phyloP scores from a whole-genome alignment of 92 coral and sea anemone genomes.

The Desmophyllum pertusum region DNA sequence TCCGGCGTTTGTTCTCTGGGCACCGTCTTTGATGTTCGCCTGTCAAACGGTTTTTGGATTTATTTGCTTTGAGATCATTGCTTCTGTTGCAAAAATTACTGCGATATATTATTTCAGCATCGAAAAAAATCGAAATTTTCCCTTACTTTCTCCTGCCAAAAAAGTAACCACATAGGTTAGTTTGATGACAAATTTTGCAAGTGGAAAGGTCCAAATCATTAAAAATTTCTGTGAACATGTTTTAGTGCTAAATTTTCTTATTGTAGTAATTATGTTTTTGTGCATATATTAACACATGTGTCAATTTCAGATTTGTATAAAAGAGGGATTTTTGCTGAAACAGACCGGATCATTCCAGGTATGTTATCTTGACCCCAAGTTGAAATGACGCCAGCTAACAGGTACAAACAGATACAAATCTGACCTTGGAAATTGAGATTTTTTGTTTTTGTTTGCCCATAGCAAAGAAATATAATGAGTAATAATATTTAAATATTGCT shows the following conservation, averaged over 20 bases:
- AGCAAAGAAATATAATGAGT: conserved; percentile 23
- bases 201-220: background rate
- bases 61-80: conserved; percentile 22
- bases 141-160: background rate
- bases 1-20: background rate
- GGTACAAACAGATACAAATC: background rate
- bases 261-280: background rate
- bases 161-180: background rate
- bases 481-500: conserved; percentile 30
- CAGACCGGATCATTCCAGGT: conserved; percentile 99
- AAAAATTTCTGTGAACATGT: background rate
- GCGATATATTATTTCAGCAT: background rate
- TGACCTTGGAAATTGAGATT: conserved; percentile 1
- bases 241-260: background rate
- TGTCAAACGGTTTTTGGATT: conserved; percentile 15
- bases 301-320: conserved; percentile 84
- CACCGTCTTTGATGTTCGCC: background rate
- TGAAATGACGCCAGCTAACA: background rate
- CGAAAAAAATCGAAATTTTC: background rate
- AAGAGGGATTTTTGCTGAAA: conserved; percentile 93
- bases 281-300: background rate
- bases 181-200: conserved; percentile 15
- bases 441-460: conserved; percentile 18
- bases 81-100: background rate
- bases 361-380: conserved; percentile 3